Conservation (phyloP, 2,113 vertebrate species). For the Proterorhinus semilunaris region DNA sequence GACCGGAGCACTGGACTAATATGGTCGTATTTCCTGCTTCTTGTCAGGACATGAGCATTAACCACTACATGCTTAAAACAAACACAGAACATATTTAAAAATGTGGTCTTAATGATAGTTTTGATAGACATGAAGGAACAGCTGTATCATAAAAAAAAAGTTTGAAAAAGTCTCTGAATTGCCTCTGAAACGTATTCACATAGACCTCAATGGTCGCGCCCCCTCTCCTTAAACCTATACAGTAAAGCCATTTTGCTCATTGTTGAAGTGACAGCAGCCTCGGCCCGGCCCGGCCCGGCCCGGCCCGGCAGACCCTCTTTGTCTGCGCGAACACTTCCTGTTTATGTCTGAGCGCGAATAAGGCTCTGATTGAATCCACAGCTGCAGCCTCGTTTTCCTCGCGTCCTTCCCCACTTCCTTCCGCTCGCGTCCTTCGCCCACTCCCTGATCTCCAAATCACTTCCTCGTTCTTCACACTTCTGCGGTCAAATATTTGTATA, state of each 20-base stretch:
- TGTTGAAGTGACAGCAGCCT: not conserved
- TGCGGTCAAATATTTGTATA: conserved; percentile 18
- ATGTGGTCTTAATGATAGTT: no score
- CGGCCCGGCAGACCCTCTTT: conserved; percentile 33
- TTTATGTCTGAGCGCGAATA: conserved; percentile 60
- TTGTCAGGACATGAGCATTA: no score
- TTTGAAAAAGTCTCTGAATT: no score
- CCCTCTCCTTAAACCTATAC: not conserved
- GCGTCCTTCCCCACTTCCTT: conserved; percentile 54
- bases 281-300: conserved; percentile 1
- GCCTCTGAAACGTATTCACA: no score
- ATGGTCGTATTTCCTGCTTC: no score
- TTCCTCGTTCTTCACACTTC: conserved; percentile 35
- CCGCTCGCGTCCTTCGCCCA: conserved; percentile 45
- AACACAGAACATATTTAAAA: no score
- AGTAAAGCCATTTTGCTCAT: not conserved
- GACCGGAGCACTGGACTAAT: no score
- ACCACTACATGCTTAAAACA: no score
- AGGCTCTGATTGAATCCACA: conserved; percentile 68
- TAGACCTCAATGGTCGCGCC: not conserved
- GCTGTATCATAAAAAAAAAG: no score
- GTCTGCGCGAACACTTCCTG: conserved; percentile 55
- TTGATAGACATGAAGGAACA: no score
- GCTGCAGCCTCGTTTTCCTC: conserved; percentile 50
- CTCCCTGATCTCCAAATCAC: conserved; percentile 38